A percentile compares a stretch with the other conserved stretches of the same genome.
Conservation (phyloP, 2,113 vertebrate species). For the Drymodes brunneopygia region DNA sequence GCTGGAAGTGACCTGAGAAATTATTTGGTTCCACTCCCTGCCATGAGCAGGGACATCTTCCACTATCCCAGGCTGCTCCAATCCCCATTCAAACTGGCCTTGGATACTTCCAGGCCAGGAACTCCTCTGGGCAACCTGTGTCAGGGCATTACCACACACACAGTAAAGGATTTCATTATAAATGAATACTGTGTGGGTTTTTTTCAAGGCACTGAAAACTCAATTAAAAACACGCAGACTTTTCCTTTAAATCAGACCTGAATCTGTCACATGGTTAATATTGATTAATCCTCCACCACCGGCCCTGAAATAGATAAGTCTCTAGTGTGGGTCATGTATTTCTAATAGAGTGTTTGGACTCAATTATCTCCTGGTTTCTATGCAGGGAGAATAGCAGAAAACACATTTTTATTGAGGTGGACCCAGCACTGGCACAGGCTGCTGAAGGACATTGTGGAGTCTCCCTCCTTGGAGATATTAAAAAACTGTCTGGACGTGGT, state of each 20-base stretch:
- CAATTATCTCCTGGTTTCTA: not conserved
- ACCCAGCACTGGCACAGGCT: not conserved
- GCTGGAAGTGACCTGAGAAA: not conserved
- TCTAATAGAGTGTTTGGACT: too few relatives aligned
- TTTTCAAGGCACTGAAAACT: not conserved
- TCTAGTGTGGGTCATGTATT: not conserved
- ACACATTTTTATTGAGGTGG: not conserved
- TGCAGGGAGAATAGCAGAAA: not conserved
- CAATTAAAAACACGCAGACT: not conserved
- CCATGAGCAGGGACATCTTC: not conserved
- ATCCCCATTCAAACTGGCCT: rapidly evolving
- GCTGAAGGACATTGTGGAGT: not conserved
- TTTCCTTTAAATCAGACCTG: not conserved
- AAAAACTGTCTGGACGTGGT: not conserved
- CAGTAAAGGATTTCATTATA: not conserved
- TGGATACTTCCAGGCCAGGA: not conserved
- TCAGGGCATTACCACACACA: not conserved
- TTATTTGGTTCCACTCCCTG: rapidly evolving
- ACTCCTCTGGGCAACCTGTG: not conserved
- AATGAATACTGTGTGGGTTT: not conserved
- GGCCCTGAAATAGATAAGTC: not conserved
- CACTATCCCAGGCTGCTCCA: not conserved
- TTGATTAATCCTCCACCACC: not conserved
- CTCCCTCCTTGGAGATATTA: not conserved
- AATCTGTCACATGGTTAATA: not conserved